Evolutionary conservation across 2,888 invertebrate species (phyloP).

Genomic region (Biston stratarius): DNA sequence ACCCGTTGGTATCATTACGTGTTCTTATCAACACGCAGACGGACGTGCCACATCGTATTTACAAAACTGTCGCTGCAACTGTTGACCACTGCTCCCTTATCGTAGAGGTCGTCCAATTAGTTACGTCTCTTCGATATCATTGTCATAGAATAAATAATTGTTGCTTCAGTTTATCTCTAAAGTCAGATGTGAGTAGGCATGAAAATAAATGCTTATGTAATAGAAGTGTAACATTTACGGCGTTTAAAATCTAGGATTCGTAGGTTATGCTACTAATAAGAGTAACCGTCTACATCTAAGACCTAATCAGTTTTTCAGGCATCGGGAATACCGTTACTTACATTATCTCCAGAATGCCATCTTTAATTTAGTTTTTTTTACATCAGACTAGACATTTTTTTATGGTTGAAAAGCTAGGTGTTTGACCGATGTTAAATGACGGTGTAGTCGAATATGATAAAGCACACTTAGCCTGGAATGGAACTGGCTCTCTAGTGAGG

Average conservation of each 20-base stretch:
- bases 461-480: no score
- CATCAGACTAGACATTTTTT: no score
- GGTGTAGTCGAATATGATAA: no score
- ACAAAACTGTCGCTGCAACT: slow-evolving; percentile 34
- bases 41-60: slow-evolving; percentile 34
- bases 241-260: background rate
- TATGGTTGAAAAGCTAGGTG: no score
- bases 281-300: background rate
- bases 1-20: slow-evolving; percentile 19
- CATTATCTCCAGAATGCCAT: no score
- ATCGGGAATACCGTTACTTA: no score
- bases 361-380: no score
- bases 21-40: slow-evolving; percentile 20
- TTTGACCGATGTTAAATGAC: no score
- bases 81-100: slow-evolving; percentile 22
- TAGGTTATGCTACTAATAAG: no score
- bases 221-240: slow-evolving; percentile 5
- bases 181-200: slow-evolving; percentile 10
- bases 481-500: no score
- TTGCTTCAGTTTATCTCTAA: slow-evolving; percentile 6
- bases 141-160: slow-evolving; percentile 1
- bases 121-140: slow-evolving; percentile 38
- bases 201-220: slow-evolving; percentile 29
- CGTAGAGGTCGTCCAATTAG: slow-evolving; percentile 56
- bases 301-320: background rate